Evolutionary conservation across 2,797 vertebrate species (phyloP).

Genomic region (Propithecus perrieri): DNA sequence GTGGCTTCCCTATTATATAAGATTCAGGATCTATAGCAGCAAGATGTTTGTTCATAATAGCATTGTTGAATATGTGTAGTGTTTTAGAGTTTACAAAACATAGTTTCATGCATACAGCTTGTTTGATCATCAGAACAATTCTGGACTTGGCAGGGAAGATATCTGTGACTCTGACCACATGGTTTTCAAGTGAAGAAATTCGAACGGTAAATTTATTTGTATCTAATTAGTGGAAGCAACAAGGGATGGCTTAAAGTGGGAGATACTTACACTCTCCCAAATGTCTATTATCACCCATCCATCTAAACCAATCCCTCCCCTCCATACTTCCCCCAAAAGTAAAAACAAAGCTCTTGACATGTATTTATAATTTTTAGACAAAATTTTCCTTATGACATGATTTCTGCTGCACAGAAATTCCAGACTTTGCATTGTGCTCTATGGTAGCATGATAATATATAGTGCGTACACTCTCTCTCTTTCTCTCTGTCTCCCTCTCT

Average conservation of each 20-base stretch:
- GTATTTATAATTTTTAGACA: not conserved
- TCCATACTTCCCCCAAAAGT: rapidly evolving
- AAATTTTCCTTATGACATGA: not conserved
- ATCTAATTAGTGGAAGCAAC: not conserved
- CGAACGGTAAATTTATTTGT: not conserved
- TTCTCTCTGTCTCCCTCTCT: not conserved
- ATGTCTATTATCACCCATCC: not conserved
- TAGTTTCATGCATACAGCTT: not conserved
- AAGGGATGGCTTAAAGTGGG: not conserved
- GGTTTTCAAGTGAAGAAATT: not conserved
- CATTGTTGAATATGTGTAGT: not conserved
- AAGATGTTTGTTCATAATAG: not conserved
- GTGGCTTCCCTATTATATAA: not conserved
- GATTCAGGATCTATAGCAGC: not conserved
- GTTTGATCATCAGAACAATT: not conserved
- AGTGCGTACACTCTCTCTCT: not conserved
- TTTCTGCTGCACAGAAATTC: not conserved
- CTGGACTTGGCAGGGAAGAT: not conserved
- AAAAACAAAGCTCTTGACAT: not conserved
- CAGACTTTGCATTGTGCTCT: not conserved
- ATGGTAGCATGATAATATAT: not conserved
- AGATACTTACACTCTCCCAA: not conserved
- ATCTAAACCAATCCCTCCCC: not conserved
- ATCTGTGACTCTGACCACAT: not conserved
- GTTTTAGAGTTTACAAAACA: not conserved